These are phyloP conservation scores for Polyodon spathula DNA, from an alignment of 2,113 vertebrate species.

Conservation along the genomic window DNA sequence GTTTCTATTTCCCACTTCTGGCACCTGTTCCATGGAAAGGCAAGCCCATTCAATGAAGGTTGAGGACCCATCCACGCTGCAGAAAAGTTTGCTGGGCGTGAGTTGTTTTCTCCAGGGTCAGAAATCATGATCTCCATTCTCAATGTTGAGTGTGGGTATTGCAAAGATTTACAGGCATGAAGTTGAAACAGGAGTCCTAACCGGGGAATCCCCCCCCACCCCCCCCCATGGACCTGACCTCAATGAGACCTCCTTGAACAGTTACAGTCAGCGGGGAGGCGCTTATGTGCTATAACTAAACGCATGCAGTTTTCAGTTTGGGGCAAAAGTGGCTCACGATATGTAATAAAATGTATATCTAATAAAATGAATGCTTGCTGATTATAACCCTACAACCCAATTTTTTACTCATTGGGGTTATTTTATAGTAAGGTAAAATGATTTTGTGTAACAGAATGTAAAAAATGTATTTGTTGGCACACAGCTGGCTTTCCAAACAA, in stretches of 20 bases:
- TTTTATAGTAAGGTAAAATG: too few species aligned
- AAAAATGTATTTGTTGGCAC: too few species aligned
- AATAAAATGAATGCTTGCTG: too few species aligned
- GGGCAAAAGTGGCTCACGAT: too few species aligned
- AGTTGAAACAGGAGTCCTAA: background rate
- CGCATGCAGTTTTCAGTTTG: background rate
- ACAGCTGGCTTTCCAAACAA: too few species aligned
- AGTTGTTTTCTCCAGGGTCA: background rate
- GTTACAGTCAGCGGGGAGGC: background rate
- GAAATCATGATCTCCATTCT: background rate
- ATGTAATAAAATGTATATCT: too few species aligned
- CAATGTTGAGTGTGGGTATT: background rate
- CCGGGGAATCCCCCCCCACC: too few species aligned
- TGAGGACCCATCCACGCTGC: background rate
- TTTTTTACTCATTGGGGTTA: too few species aligned
- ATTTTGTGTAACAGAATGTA: too few species aligned
- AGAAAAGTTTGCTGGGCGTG: background rate
- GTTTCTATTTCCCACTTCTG: slow-evolving; percentile 20
- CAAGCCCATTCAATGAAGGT: slow-evolving; percentile 5
- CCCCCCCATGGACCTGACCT: slow-evolving; percentile 1
- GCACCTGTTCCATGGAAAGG: slow-evolving; percentile 38
- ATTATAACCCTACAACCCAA: too few species aligned
- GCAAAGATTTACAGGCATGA: background rate
- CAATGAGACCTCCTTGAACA: too few species aligned
- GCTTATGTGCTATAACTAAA: background rate